phyloP scores from a whole-genome alignment of 1,140 invertebrate genomes.

The Drosophila navojoa region DNA sequence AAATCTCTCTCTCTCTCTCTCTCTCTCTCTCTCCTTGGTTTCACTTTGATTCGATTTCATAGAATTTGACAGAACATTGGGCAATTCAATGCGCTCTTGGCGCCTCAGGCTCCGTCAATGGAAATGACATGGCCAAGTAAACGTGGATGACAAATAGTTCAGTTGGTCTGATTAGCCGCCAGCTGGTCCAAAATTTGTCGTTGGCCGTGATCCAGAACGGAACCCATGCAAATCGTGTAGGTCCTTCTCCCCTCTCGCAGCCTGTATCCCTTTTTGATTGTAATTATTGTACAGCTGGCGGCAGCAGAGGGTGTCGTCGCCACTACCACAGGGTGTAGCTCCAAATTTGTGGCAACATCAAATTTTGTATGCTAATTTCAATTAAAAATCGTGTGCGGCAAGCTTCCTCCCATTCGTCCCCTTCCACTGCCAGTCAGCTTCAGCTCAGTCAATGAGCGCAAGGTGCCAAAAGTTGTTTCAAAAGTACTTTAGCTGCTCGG shows the following conservation, averaged over 20 bases:
- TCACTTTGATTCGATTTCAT: constrained; percentile 51
- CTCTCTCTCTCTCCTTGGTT: too few species aligned
- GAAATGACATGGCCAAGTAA: background rate
- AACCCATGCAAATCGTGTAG: background rate
- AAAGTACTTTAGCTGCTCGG: constrained; percentile 1
- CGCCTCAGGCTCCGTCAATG: background rate
- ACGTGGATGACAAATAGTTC: constrained; percentile 22
- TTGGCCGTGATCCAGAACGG: constrained; percentile 22
- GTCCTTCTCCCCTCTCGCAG: background rate
- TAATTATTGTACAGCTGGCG: constrained; percentile 50
- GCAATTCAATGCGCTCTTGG: constrained; percentile 1
- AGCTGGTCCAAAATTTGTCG: background rate
- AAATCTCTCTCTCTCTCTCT: too few species aligned
- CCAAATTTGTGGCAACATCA: constrained; percentile 43
- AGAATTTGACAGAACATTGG: constrained; percentile 26
- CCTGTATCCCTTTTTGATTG: constrained; percentile 4
- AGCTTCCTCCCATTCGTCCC: background rate
- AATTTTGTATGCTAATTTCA: constrained; percentile 74
- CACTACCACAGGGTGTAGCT: constrained; percentile 26
- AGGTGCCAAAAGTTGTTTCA: constrained; percentile 37
- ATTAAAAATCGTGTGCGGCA: constrained; percentile 57
- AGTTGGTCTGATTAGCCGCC: too few species aligned
- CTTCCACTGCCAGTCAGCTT: constrained; percentile 19
- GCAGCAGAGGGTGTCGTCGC: too few species aligned
- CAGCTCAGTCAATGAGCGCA: constrained; percentile 45